Evolutionary conservation across 2,113 vertebrate species (phyloP).

Genomic region (Crotalus viridis): DNA sequence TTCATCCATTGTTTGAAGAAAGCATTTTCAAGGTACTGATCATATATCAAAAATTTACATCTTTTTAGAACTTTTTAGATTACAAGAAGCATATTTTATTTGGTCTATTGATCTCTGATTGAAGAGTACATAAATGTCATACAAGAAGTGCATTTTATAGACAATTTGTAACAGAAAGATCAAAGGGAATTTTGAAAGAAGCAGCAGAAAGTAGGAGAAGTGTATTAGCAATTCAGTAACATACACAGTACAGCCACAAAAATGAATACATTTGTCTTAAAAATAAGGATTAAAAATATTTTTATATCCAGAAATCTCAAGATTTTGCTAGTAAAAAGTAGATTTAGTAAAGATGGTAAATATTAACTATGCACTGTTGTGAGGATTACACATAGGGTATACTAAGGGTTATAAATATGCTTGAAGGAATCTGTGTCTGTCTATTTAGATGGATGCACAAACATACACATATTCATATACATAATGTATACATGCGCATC

Average conservation of each 20-base stretch:
- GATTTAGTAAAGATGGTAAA: neutral
- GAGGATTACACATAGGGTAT: neutral
- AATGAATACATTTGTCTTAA: slow-evolving; percentile 18
- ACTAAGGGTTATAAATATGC: slow-evolving; percentile 18
- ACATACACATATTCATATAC: neutral
- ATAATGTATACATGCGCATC: neutral
- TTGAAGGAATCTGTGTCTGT: slow-evolving; percentile 10
- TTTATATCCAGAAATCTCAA: neutral
- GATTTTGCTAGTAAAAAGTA: neutral
- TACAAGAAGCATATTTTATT: slow-evolving; percentile 60
- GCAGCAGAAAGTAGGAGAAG: slow-evolving; percentile 45
- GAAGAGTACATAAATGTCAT: slow-evolving; percentile 53
- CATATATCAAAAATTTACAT: slow-evolving; percentile 65
- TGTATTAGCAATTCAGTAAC: slow-evolving; percentile 7
- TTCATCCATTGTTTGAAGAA: slow-evolving; percentile 43
- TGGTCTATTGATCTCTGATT: slow-evolving; percentile 61
- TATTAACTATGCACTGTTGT: neutral
- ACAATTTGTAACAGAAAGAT: slow-evolving; percentile 55
- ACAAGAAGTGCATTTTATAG: slow-evolving; percentile 41
- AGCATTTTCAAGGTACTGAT: slow-evolving; percentile 58
- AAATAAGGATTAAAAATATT: neutral
- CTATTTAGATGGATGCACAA: neutral
- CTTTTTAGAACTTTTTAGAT: slow-evolving; percentile 70
- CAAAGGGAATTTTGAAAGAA: slow-evolving; percentile 44
- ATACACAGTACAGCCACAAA: slow-evolving; percentile 29